Evolutionary conservation across 2,797 vertebrate genomes (phyloP), one percentile per base, ranked within the genome.

Genomic region (Cryptoprocta ferox): DNA sequence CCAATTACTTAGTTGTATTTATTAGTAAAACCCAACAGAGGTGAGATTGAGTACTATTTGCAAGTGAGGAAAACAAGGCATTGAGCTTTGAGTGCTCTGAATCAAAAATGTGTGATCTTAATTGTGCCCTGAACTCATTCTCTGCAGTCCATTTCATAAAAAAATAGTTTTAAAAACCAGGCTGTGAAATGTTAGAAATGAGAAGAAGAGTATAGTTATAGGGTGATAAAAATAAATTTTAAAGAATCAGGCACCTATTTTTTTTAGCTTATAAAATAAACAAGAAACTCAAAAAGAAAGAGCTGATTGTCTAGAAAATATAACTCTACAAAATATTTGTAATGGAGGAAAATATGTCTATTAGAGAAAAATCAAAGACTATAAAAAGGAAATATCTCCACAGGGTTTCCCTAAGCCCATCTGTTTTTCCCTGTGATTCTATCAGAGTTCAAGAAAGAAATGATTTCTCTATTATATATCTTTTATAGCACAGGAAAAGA

Each of bases 201-300:
- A 68, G n/a, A 86, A 39, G 6, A 50, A 1, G 15, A 32, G 53
- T 12, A 53, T 18, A 24, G 21, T 59, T 59, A 24, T 59, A n/a
- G 3, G 21, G 56, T 59, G 21, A 59, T 42, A 76, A 76, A 76
- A 59, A 45, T 32, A 0, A 1, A 28, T 91, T 65, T 53, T 70
- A 76, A 66, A 79, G 37, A 66, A 28, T 39, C 65, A 45, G 12
- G 2, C 21, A 61, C 4, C 0, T 53, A n/a, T 59, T 56, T 78
- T 73, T 87, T 14, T 53, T 93, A 61, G 82, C 78, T 56, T 88
- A 42, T 35, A 93, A 89, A 89, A 84, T 75, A 13, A 75, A 83
- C 26, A 42, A 39, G 32, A 30, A 70, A 78, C 10, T 45, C 8
- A 65, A 10, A 78, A 65, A 81, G 56, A 63, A 53, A 39, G 39